Base-by-base conservation (phyloP, 2,797 vertebrate genomes). In the Cryptoprocta ferox region DNA sequence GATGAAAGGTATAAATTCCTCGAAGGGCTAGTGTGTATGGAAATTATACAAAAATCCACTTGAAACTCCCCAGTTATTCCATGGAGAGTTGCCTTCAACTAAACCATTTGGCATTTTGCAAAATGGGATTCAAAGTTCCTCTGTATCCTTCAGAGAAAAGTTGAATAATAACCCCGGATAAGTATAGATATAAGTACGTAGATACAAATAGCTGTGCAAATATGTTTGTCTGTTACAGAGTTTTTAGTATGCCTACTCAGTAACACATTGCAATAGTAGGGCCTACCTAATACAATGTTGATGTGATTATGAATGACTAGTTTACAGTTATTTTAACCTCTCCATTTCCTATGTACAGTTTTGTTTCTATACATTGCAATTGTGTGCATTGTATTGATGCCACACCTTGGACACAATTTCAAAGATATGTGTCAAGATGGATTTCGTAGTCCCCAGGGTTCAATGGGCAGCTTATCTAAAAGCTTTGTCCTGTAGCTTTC, bases 401-500 rank as follows among this genome's bases (percentile, higher is more conserved):
- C 84, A 66, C 65, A 78, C 48, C 83, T 70, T 48, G 15, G n/a
- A 93, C 76, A 94, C 32, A 59, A 48, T 97, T 93, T 94, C 66
- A 73, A 89, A 93, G 65, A 73, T 90, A 53, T 71, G 61, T 56
- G 88, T 56, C 81, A 48, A 70, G 26, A 65, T 48, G 66, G 16
- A 93, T 85, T 82, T 76, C 45, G 32, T 14, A 45, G 37, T 68
- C 89, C 59, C 37, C 35, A 30, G 80, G 59, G 66, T 88, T 92
- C 91, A 45, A 8, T 63, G 65, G 61, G n/a, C 12, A 70, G 6
- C 21, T 8, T 76, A n/a, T 73, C 35, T 79, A 19, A 92, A 95
- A 78, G 39, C 61, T 70, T 39, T 68, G 16, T 68, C 63, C 0
- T 56, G 30, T 82, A 82, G n/a, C 80, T 80, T 95, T 88, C 66